Base-by-base conservation (phyloP, 2,888 invertebrate genomes). In the Orthosia cruda region DNA sequence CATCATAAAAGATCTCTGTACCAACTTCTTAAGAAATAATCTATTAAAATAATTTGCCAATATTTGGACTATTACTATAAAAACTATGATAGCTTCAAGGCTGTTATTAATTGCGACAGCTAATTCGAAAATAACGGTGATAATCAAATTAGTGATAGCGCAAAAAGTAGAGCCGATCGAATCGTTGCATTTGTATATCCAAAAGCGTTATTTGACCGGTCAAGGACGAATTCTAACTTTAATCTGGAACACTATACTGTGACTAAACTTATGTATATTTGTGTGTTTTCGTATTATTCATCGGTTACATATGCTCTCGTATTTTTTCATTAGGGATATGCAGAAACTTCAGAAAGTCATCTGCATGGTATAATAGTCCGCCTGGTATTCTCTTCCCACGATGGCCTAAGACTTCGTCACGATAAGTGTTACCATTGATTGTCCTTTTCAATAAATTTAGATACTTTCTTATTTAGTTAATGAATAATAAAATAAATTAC, bases 71-170 rank as follows among this genome's bases (percentile, higher is more conserved):
- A 54, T 62, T 23, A 67, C 58, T 62, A 52, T 32, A 62, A 69
- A 77, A 74, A 65, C 58, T 32, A 40, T 16, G 23, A 66, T 49
- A 50, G 67, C 18, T 72, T 45, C 82, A 77, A 82, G 78, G 78
- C 23, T 45, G 61, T 72, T 82, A 77, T 68, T 65, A 72, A 82
- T 80, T 61, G 77, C 77, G 69, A 66, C n/a, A 82, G 59, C 40
- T 57, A 55, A 65, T 65, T 65, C 1, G 5, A 15, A 47, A 52
- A 15, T 40, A 71, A 63, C 47, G 13, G 50, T 0, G 23, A 32
- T 65, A 66, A 66, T 72, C 72, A 47, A 82, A 76, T 80, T 82
- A 65, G 58, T 50, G 54, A 54, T 9, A 61, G 49, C 11, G 18
- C 80, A 62, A 77, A 63, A 77, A 72, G 40, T 72, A 57, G 72